phyloP scores from a whole-genome alignment of 2,113 vertebrate genomes.

The Poecile atricapillus region DNA sequence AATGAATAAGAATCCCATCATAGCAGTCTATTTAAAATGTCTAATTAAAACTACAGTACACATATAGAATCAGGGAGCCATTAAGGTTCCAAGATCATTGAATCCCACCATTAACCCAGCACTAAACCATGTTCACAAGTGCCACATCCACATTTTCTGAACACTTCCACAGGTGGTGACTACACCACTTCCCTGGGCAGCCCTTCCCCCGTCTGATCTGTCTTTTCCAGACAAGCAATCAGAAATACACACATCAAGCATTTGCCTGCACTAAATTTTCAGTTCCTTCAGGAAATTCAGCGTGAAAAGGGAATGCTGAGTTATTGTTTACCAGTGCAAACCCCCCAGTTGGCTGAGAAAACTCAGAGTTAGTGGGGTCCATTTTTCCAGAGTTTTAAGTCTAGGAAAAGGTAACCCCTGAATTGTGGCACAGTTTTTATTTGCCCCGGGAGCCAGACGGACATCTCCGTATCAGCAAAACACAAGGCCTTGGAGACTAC shows the following conservation, averaged over 20 bases:
- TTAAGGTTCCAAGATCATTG: background rate
- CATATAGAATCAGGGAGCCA: background rate
- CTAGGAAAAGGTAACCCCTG: background rate
- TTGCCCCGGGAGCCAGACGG: background rate
- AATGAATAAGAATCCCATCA: background rate
- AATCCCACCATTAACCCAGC: background rate
- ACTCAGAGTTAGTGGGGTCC: background rate
- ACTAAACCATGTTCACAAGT: background rate
- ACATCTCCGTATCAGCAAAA: background rate
- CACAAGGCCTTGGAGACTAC: background rate
- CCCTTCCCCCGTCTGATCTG: background rate
- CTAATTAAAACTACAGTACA: background rate
- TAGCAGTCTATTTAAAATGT: background rate
- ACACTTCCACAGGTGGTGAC: background rate
- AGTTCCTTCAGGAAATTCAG: fast-evolving
- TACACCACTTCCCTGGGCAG: background rate
- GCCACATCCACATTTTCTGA: background rate
- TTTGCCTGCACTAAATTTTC: background rate
- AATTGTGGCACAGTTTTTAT: background rate
- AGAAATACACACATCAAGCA: background rate
- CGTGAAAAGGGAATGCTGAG: background rate
- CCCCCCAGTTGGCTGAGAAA: background rate
- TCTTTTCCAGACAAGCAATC: background rate
- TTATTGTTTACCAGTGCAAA: background rate
- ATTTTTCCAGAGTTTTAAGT: background rate